Base-by-base conservation (phyloP, 2,797 vertebrate genomes). In the Tapera naevia region DNA sequence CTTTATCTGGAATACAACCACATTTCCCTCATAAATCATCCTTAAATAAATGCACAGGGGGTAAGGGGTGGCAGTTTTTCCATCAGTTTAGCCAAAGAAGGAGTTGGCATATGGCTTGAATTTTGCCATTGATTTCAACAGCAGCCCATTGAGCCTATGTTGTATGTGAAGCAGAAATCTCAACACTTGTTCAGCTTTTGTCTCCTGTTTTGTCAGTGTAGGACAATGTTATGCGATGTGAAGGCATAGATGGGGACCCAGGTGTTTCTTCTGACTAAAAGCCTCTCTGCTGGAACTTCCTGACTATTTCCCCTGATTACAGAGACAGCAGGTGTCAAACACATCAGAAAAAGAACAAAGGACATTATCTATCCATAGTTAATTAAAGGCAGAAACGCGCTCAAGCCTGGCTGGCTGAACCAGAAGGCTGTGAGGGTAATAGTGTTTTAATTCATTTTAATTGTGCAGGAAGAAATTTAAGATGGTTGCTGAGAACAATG, bases 221-320 rank as follows among this genome's bases (percentile, higher is more conserved):
- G 89, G 82, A 84, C 1, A 0, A 61, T 33, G 64, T 73, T 85
- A 89, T 0, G 2, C 57, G 95, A 86, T 14, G 51, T 76, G 70
- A 89, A 95, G 96, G 66, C 51, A 1, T 41, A 94, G 91, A 89
- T 4, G 9, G 82, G 72, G 91, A 92, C 96, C 91, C 97, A 97
- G 97, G 96, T 97, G 97, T 95, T 97, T 80, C 51, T 94, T 96
- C 95, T 92, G 85, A 96, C 95, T 97, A 95, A 96, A 97, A 95
- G 91, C 88, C 85, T 96, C 88, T 97, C 95, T 91, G 80, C 53
- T 91, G 92, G 95, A 97, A 94, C 95, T 97, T 97, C 89, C 94
- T 97, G 89, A 80, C 92, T 95, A 93, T 92, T 96, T 91, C 87
- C 46, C 80, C 93, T 96, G 94, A 96, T 96, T 95, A 89, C 80